Evolutionary conservation across 2,888 invertebrate genomes (phyloP).

Genomic region (Dioctria linearis): DNA sequence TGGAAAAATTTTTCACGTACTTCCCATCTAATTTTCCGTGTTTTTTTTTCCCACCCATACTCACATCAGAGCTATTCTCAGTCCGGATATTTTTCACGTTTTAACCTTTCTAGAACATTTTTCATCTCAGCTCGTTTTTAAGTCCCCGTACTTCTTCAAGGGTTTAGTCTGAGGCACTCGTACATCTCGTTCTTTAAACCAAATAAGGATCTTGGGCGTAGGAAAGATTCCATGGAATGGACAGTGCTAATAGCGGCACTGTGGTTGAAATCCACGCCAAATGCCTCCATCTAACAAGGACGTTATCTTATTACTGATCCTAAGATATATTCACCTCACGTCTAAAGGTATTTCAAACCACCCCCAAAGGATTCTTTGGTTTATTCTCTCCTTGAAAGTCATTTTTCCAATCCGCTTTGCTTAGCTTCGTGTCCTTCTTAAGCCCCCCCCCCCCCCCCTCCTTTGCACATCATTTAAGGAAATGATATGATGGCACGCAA

Average conservation of each 20-base stretch:
- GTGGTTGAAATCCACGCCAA: constrained; percentile 23
- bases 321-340: constrained; percentile 57
- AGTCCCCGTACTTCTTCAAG: constrained; percentile 49
- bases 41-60: constrained; percentile 15
- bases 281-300: constrained; percentile 45
- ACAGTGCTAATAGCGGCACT: constrained; percentile 35
- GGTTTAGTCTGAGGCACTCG: constrained; percentile 27
- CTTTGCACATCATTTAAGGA: constrained; percentile 34
- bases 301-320: constrained; percentile 51
- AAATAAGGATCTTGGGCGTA: background rate
- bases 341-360: constrained; percentile 24
- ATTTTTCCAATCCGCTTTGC: constrained; percentile 46
- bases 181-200: background rate
- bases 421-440: constrained; percentile 20
- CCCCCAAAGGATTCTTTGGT: constrained; percentile 14
- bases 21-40: constrained; percentile 30
- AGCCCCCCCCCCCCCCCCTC: background rate
- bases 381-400: background rate
- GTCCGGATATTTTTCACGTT: constrained; percentile 37
- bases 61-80: constrained; percentile 16
- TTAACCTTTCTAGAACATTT: constrained; percentile 53
- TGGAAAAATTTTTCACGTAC: constrained; percentile 44
- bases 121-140: constrained; percentile 43
- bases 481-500: constrained; percentile 50
- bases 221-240: background rate